These are phyloP conservation scores for Iselma pallidipennis DNA, from an alignment of 2,888 invertebrate genomes.

Conservation along the genomic window DNA sequence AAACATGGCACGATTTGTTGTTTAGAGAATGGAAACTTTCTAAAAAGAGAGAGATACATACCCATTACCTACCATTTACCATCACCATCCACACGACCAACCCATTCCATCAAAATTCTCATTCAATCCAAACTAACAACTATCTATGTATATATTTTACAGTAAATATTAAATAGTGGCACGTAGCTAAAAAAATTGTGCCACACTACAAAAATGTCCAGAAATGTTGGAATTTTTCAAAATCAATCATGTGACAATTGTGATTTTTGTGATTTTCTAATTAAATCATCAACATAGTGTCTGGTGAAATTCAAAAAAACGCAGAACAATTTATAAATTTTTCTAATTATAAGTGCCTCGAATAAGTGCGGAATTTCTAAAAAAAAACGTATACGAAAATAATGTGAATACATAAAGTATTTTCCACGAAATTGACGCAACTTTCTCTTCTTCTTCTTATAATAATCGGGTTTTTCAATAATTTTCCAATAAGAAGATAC, in stretches of 20 bases:
- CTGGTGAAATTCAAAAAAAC: not conserved
- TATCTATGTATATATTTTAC: not conserved
- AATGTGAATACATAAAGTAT: not conserved
- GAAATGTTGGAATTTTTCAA: not conserved
- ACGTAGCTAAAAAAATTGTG: not conserved
- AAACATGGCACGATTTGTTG: too few species aligned
- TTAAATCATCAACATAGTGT: not conserved
- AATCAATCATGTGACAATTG: not conserved
- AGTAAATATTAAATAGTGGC: not conserved
- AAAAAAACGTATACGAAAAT: too few species aligned
- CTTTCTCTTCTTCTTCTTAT: too few species aligned
- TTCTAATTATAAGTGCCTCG: not conserved
- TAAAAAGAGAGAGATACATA: not conserved
- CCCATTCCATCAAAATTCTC: not conserved
- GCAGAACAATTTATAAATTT: not conserved
- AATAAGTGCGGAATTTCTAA: too few species aligned
- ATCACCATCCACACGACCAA: not conserved
- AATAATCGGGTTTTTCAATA: too few species aligned
- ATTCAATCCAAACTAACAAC: not conserved
- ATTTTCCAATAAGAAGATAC: conserved; percentile 5
- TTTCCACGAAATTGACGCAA: not conserved
- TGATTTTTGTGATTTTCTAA: not conserved
- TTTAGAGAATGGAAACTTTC: too few species aligned
- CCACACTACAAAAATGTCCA: not conserved
- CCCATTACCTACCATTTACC: conserved; percentile 2